Base-by-base conservation (phyloP, 2,113 vertebrate genomes). In the Semicossyphus pulcher region DNA sequence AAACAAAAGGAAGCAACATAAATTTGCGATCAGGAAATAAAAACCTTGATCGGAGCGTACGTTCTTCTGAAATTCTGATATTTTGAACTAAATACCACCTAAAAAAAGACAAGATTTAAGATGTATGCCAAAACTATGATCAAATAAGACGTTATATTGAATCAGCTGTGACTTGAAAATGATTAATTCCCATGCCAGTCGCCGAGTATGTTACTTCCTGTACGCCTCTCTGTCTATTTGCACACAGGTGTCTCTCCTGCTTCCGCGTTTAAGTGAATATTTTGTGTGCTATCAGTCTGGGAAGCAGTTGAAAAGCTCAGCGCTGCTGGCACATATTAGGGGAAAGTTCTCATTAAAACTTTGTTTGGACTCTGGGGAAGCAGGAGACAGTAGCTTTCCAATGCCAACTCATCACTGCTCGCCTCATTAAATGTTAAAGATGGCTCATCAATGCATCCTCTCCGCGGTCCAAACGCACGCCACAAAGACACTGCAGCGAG, bases 311-410 rank as follows among this genome's bases (percentile, higher is more conserved):
- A 87, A 87, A 88, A 80, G 77, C 73, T 72, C 60, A n/a, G 64
- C 23, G 69, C 62, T 80, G 86, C 83, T 91, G 88, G 89, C 87
- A 87, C 72, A 80, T 72, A 79, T 81, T 75, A 54, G 77, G 77
- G 83, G 58, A 86, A 87, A 87, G 86, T 89, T 92, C 89, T 90
- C 84, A 91, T 92, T 90, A 92, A 88, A 92, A 88, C 81, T 89
- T 87, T 82, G 82, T 87, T 89, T 89, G 72, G 78, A 83, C 83
- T 84, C 73, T 29, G 74, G 67, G 83, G 86, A 85, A 53, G 66
- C 57, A 66, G 77, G 58, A 87, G 87, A 89, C 87, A 65, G 83
- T 72, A 76, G 86, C 64, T 75, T 81, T 58, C 61, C 78, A 44
- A 84, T 81, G 88, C 91, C 84, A 88, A 64, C 81, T 92, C 83